phyloP scores from a whole-genome alignment of 2,113 vertebrate species.

The Otocyon megalotis region DNA sequence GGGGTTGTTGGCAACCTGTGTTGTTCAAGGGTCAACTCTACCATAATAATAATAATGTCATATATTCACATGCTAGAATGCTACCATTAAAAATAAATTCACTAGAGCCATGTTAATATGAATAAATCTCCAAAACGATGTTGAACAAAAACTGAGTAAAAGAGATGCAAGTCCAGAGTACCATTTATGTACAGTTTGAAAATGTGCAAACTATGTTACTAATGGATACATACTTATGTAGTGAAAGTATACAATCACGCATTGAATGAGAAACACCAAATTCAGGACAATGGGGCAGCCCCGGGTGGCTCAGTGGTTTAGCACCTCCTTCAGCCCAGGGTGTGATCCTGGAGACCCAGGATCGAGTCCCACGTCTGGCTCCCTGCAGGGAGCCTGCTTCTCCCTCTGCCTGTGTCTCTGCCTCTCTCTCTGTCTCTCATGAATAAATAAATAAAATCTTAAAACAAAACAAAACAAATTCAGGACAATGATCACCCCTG shows the following conservation, averaged over 20 bases:
- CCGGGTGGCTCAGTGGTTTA: too few relatives aligned
- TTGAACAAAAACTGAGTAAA: not conserved
- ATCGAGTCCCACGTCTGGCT: too few relatives aligned
- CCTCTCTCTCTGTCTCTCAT: too few relatives aligned
- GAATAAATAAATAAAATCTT: too few relatives aligned
- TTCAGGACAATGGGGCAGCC: not conserved
- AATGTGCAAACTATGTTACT: not conserved
- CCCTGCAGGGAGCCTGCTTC: too few relatives aligned
- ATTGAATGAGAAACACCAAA: not conserved
- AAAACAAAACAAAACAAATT: not conserved
- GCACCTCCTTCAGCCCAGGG: too few relatives aligned
- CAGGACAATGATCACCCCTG: not conserved
- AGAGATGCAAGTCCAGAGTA: not conserved
- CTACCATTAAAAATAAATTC: not conserved
- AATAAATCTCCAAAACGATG: not conserved
- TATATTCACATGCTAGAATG: not conserved
- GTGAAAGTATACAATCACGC: not conserved
- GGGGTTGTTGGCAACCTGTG: fast-evolving
- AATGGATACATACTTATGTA: not conserved
- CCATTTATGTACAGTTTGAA: not conserved
- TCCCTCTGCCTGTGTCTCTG: too few relatives aligned
- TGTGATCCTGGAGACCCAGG: too few relatives aligned
- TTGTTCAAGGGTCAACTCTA: not conserved
- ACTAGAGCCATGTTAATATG: not conserved
- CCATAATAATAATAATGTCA: not conserved